Evolutionary conservation across 1,140 invertebrate species (phyloP), one percentile per base, ranked within the genome.

Genomic region (Tetragonula clypearis): DNA sequence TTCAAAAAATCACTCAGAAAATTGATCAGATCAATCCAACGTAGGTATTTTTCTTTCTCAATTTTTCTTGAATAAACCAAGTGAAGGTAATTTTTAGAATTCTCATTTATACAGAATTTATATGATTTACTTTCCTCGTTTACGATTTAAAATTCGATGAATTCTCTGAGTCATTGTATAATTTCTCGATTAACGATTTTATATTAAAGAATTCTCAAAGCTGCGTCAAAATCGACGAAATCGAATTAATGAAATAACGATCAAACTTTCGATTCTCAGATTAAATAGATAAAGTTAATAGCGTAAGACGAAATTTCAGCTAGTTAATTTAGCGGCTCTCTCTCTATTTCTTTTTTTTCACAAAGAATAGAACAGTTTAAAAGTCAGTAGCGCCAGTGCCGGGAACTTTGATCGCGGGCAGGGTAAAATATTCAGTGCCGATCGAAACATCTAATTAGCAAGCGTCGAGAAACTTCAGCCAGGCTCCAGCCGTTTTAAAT

Each of bases 381-480:
- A 58, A 80, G 55, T 60, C 66, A 26, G 55, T 53, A 66, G 19
- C 35, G 23, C n/a, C 35, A 58, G n/a, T 35, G 35, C 8, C 26
- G 5, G 17, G n/a, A 35, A 66, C 77, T 79, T 79, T 79, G 62
- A 79, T 55, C 77, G 26, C 21, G n/a, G 62, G 4, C 1, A 53
- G 65, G 17, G 65, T 79, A 30, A 79, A 79, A 79, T 56, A 69
- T 80, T 71, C 30, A 41, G 55, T 26, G 26, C 30, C 55, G 23
- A 81, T 74, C 56, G 60, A 82, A 75, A 66, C 41, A 82, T 82
- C 71, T 74, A 62, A 74, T 66, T 75, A 66, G 5, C n/a, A n/a
- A 66, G 21, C 49, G 69, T 74, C 49, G 76, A 72, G 66, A 62
- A 84, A 71, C 82, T 75, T 72, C 68, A 3, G 15, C 4, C 62